Evolutionary conservation across 2,888 invertebrate species (phyloP).

Genomic region (Apamea anceps): DNA sequence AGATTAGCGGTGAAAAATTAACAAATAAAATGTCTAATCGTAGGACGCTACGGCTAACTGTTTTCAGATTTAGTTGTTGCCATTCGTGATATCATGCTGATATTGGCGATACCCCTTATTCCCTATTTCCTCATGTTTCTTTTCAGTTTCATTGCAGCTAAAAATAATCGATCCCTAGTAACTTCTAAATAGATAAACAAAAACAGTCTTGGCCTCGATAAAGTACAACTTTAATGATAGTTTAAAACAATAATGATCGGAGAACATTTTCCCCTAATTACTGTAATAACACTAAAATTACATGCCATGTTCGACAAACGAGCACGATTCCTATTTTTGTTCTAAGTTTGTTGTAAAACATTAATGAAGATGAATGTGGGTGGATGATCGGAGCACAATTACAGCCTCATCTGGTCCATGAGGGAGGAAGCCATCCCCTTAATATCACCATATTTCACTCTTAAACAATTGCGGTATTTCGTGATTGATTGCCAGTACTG

Average conservation of each 20-base stretch:
- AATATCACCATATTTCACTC: constrained; percentile 72
- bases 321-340: constrained; percentile 49
- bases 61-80: neutral
- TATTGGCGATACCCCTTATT: too few species aligned
- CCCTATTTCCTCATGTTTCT: neutral
- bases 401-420: constrained; percentile 65
- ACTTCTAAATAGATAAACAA: constrained; percentile 5
- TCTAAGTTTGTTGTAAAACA: constrained; percentile 60
- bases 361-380: constrained; percentile 69
- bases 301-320: constrained; percentile 18
- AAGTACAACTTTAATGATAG: neutral
- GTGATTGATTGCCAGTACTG: constrained; percentile 76
- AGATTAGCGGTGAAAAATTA: neutral
- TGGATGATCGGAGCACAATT: constrained; percentile 66
- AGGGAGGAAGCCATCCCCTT: constrained; percentile 44
- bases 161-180: neutral
- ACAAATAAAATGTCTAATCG: neutral
- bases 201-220: neutral
- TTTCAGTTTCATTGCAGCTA: neutral
- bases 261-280: constrained; percentile 16
- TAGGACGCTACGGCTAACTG: neutral
- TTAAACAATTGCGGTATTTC: constrained; percentile 76
- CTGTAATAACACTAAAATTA: constrained; percentile 48
- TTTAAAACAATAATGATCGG: constrained; percentile 32
- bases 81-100: neutral